Base-by-base conservation (phyloP, 2,113 vertebrate genomes). In the Bathybates hornii region DNA sequence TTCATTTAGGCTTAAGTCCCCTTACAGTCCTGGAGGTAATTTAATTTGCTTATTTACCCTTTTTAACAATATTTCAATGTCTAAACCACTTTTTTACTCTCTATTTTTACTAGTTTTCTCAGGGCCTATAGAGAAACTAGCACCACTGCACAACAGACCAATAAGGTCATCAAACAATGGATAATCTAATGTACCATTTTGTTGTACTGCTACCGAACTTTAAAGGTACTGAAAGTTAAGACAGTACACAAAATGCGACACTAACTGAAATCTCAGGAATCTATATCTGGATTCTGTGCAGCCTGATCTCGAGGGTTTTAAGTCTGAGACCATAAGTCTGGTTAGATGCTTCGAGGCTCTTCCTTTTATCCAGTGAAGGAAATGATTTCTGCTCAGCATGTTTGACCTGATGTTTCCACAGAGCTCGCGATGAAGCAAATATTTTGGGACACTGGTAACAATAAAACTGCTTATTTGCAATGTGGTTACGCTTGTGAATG, bases 201-300 rank as follows among this genome's bases (percentile, higher is more conserved):
- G 14, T 17, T 36, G 32, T 11, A 63, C 2, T 63, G 9, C 17
- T 36, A 36, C 6, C 17, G 0, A 36, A 34, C 32, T 63, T 63
- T 36, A 63, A 63, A 63, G 59, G 9, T 61, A 61, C 57, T 61
- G 7, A 61, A 61, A 9, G 57, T 29, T 63, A 36, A 34, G 8
- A 36, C 9, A 19, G 32, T 19, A 66, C 17, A 38, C 10, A 11
- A 38, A 0, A n/a, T 0, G 17, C 13, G 34, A 38, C 17, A 66
- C 0, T n/a, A 38, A 66, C 10, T 66, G 1, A 66, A 36, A 38
- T 21, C 34, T 38, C 17, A 38, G 32, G 17, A 66, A 36, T 19
- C 34, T 38, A 0, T 13, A 66, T 38, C 61, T 38, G 50, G 50
- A 66, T 66, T 66, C 34, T 66, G 61, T 66, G 61, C 61, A 66